These are phyloP conservation scores for Mormoops blainvillei DNA, from an alignment of 2,113 vertebrate species.

Conservation along the genomic window DNA sequence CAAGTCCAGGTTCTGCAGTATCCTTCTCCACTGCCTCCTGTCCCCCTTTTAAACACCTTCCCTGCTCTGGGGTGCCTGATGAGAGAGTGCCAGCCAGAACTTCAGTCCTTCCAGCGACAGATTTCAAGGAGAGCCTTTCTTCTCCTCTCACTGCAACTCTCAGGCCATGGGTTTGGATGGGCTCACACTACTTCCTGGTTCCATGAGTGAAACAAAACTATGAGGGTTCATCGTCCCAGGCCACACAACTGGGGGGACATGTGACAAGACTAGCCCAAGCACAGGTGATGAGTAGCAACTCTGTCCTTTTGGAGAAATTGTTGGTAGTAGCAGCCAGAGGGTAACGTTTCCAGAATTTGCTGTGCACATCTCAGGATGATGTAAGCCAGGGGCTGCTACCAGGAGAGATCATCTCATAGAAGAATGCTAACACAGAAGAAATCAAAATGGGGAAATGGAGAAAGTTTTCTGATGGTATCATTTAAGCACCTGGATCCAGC, in stretches of 20 bases:
- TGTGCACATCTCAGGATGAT: no score
- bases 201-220: neutral
- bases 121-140: neutral
- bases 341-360: neutral
- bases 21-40: fast-evolving
- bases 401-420: neutral
- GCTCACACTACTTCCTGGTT: neutral
- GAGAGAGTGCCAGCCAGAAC: neutral
- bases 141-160: neutral
- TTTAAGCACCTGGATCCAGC: neutral
- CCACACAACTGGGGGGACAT: neutral
- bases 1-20: neutral
- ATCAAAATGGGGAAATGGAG: neutral
- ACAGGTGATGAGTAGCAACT: neutral
- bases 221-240: no score
- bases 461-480: neutral
- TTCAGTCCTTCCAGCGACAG: fast-evolving
- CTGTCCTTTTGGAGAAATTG: neutral
- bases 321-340: neutral
- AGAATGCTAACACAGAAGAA: neutral
- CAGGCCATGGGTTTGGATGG: neutral
- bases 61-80: neutral
- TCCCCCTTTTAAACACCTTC: neutral
- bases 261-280: neutral
- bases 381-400: neutral